Conservation (phyloP, 2,113 vertebrate genomes). For the Penelope pileata region DNA sequence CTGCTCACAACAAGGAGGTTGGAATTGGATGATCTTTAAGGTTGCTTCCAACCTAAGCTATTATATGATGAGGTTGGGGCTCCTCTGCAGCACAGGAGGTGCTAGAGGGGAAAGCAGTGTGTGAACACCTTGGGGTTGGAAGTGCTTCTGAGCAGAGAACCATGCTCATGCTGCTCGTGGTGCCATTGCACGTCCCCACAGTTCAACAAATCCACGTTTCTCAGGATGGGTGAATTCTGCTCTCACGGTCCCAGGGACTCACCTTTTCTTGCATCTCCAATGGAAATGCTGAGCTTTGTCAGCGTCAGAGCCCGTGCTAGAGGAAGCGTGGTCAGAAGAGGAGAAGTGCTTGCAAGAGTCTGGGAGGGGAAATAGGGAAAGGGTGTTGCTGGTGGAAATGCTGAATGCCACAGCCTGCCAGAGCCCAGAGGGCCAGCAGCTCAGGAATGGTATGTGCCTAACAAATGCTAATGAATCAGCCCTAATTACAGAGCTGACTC, state of each 20-base stretch:
- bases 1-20: too few relatives aligned
- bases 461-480: neutral
- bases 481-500: neutral
- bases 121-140: neutral
- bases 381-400: neutral
- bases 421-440: neutral
- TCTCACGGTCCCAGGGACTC: neutral
- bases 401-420: neutral
- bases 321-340: neutral
- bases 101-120: neutral
- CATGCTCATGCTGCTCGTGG: neutral
- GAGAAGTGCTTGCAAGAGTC: neutral
- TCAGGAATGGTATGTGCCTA: neutral
- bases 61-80: neutral
- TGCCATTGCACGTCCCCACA: neutral
- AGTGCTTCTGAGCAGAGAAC: rapidly evolving
- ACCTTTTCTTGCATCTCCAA: neutral
- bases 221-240: neutral
- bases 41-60: too few relatives aligned
- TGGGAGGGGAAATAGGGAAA: neutral
- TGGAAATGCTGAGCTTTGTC: neutral
- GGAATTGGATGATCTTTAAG: too few relatives aligned
- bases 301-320: neutral
- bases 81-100: neutral
- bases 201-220: neutral